Evolutionary conservation across 2,113 vertebrate genomes (phyloP).

Genomic region (Burhinus bistriatus): DNA sequence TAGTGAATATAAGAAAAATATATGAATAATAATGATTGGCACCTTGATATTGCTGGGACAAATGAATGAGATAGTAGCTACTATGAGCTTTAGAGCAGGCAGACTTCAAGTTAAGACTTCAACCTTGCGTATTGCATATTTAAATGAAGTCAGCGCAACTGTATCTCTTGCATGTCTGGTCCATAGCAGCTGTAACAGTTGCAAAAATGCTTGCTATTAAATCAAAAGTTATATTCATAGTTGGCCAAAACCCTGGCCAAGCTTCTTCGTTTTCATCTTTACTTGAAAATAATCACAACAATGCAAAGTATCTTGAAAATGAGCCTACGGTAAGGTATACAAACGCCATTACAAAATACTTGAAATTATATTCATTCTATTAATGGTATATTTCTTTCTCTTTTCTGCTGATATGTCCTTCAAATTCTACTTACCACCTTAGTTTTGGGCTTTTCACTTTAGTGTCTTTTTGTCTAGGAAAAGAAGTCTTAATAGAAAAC

Average conservation of each 20-base stretch:
- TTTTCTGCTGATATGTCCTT: background rate
- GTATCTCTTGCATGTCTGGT: background rate
- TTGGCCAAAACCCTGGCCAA: background rate
- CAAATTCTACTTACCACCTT: background rate
- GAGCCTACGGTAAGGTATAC: background rate
- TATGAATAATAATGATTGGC: background rate
- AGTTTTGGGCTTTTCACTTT: background rate
- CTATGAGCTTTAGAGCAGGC: background rate
- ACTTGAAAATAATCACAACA: background rate
- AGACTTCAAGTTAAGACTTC: background rate
- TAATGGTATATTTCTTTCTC: background rate
- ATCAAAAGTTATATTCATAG: background rate
- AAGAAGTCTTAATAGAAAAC: background rate
- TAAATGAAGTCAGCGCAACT: background rate
- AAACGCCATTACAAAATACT: background rate
- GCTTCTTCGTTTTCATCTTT: background rate
- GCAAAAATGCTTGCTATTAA: background rate
- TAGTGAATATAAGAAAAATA: background rate
- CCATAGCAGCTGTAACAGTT: background rate
- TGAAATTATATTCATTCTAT: background rate
- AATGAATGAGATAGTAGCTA: background rate
- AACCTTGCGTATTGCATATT: accelerated
- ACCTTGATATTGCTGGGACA: background rate
- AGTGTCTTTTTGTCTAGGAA: background rate
- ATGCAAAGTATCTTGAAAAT: background rate